Conservation (phyloP, 2,888 invertebrate genomes). For the Augochlorella aurata region DNA sequence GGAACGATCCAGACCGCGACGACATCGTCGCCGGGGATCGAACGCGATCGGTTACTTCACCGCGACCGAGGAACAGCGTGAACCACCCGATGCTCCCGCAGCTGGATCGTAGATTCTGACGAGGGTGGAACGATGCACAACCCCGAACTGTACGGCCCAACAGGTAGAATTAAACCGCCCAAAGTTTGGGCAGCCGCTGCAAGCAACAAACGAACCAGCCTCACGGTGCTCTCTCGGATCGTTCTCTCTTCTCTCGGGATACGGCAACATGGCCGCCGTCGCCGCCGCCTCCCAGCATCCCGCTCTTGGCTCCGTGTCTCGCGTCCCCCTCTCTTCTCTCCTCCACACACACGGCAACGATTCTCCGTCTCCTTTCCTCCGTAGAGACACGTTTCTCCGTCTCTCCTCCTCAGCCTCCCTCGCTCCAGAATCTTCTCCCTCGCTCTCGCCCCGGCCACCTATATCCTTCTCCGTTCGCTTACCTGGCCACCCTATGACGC, state of each 20-base stretch:
- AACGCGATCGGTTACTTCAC: slow-evolving; percentile 74
- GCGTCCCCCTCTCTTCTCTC: slow-evolving; percentile 61
- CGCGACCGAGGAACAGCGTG: slow-evolving; percentile 25
- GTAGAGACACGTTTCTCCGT: background rate
- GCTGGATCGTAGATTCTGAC: slow-evolving; percentile 16
- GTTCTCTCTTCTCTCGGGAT: slow-evolving; percentile 82
- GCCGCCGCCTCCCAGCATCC: slow-evolving; percentile 85
- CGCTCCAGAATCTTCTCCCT: slow-evolving; percentile 50
- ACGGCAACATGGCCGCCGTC: slow-evolving; percentile 88
- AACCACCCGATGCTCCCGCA: slow-evolving; percentile 16
- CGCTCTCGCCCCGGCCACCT: slow-evolving; percentile 41
- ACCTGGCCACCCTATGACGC: slow-evolving; percentile 59
- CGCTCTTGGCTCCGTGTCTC: slow-evolving; percentile 79
- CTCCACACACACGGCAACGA: slow-evolving; percentile 2
- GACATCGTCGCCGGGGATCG: slow-evolving; percentile 73
- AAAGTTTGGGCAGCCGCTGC: slow-evolving; percentile 75
- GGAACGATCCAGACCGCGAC: slow-evolving; percentile 49
- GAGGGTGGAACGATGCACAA: slow-evolving; percentile 59
- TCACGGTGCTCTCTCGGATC: slow-evolving; percentile 70
- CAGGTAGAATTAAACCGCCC: slow-evolving; percentile 65
- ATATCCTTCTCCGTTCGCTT: slow-evolving; percentile 55
- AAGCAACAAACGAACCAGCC: slow-evolving; percentile 75
- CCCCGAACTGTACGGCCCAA: slow-evolving; percentile 61
- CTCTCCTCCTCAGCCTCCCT: slow-evolving; percentile 48
- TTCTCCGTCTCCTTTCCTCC: background rate